phyloP scores from a whole-genome alignment of 2,888 invertebrate genomes.

The Drosophila kanekoi region DNA sequence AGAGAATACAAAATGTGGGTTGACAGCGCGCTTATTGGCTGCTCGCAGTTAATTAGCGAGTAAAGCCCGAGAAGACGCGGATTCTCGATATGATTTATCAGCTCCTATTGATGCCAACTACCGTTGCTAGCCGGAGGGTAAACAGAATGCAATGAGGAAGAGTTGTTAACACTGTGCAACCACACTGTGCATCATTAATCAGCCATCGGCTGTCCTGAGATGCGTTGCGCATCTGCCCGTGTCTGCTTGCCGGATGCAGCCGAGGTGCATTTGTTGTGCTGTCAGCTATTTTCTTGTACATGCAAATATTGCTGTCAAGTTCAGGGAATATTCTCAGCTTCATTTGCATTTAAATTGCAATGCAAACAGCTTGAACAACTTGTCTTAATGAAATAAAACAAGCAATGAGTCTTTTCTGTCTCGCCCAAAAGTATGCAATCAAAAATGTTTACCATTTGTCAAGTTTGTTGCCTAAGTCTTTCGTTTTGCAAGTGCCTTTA shows the following conservation, averaged over 20 bases:
- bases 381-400: background rate
- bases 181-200: conserved; percentile 29
- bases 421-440: conserved; percentile 41
- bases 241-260: conserved; percentile 64
- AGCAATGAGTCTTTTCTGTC: no score
- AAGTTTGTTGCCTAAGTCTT: conserved; percentile 62
- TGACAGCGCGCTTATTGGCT: conserved; percentile 9
- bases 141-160: conserved; percentile 70
- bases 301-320: conserved; percentile 60
- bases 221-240: conserved; percentile 24
- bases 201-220: conserved; percentile 16
- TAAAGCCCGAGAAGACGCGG: background rate
- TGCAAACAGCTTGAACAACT: conserved; percentile 23
- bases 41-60: conserved; percentile 1
- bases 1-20: conserved; percentile 2
- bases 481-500: conserved; percentile 5
- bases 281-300: conserved; percentile 41
- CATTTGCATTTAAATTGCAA: conserved; percentile 72
- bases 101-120: conserved; percentile 1
- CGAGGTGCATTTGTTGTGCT: conserved; percentile 20
- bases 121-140: conserved; percentile 17
- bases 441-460: accelerated
- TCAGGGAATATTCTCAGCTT: conserved; percentile 27
- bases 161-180: conserved; percentile 24
- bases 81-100: conserved; percentile 12